A percentile compares a stretch with the other conserved stretches of the same genome.
Evolutionary conservation across 2,113 vertebrate species (phyloP).

Genomic region (Microtus richardsoni): DNA sequence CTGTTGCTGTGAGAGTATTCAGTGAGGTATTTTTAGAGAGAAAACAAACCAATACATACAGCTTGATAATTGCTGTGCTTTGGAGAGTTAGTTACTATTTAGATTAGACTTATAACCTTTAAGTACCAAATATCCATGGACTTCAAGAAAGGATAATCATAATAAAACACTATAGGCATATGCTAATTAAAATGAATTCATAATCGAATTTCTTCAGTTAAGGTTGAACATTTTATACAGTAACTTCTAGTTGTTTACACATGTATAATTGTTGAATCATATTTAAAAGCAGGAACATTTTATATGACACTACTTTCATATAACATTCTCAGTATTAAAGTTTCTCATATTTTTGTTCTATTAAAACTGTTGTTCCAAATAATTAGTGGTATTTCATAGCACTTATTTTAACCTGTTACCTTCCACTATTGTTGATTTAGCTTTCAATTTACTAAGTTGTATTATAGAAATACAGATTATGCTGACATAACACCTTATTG

Average conservation of each 20-base stretch:
- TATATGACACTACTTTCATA: not conserved
- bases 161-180: not conserved
- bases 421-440: slow-evolving; percentile 5
- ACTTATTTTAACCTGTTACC: slow-evolving; percentile 36
- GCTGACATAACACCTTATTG: slow-evolving; percentile 20
- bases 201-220: not conserved
- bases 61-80: slow-evolving; percentile 24
- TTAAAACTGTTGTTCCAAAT: slow-evolving; percentile 35
- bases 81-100: slow-evolving; percentile 21
- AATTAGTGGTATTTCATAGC: slow-evolving; percentile 15
- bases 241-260: slow-evolving; percentile 35
- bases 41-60: not conserved
- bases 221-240: slow-evolving; percentile 2
- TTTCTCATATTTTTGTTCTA: not conserved
- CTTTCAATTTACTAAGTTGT: slow-evolving; percentile 17
- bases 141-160: slow-evolving; percentile 48
- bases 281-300: slow-evolving; percentile 37
- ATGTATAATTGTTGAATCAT: not conserved
- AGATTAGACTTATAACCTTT: slow-evolving; percentile 41
- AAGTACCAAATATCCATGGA: slow-evolving; percentile 14
- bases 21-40: slow-evolving; percentile 31
- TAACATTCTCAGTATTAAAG: slow-evolving; percentile 35
- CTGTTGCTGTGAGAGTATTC: slow-evolving; percentile 40
- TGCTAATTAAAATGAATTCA: slow-evolving; percentile 38
- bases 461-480: not conserved